phyloP scores from a whole-genome alignment of 2,888 invertebrate species.

The Drosophila sordidula region DNA sequence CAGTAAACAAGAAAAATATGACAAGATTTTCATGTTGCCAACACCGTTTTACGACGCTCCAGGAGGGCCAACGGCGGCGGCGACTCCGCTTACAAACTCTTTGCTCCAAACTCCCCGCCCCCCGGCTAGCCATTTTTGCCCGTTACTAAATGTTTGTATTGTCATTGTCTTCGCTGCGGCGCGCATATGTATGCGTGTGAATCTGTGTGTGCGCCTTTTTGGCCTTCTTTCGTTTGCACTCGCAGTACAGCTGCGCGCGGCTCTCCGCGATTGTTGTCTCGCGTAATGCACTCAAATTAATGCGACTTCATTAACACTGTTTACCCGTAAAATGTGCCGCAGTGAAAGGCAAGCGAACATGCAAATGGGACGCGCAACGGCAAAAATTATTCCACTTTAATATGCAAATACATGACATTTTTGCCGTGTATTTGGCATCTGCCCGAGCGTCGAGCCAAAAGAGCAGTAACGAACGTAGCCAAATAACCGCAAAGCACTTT shows the following conservation, averaged over 20 bases:
- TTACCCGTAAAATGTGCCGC: conserved; percentile 67
- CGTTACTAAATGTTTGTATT: conserved; percentile 63
- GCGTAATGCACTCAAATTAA: conserved; percentile 75
- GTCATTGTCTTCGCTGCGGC: conserved; percentile 50
- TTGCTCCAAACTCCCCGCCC: no score
- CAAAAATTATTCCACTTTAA: conserved; percentile 43
- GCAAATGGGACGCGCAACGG: conserved; percentile 48
- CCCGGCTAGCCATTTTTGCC: conserved; percentile 65
- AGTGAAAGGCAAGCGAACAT: conserved; percentile 48
- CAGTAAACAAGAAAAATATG: conserved; percentile 81
- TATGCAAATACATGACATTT: conserved; percentile 43
- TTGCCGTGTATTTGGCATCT: conserved; percentile 36
- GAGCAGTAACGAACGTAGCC: conserved; percentile 52
- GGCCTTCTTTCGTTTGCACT: conserved; percentile 15
- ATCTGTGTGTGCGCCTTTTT: conserved; percentile 36
- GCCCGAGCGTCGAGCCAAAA: conserved; percentile 46
- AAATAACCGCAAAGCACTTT: conserved; percentile 72
- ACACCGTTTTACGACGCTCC: conserved; percentile 59
- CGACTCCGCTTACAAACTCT: conserved; percentile 55
- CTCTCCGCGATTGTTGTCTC: conserved; percentile 47
- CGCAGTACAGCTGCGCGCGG: conserved; percentile 24
- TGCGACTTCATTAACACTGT: conserved; percentile 80
- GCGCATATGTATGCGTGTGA: conserved; percentile 20
- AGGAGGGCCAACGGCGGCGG: conserved; percentile 24
- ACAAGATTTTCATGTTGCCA: conserved; percentile 78